Percentiles rank a stretch among this genome's conserved stretches.
Conservation (phyloP, 2,888 invertebrate species). For the Zhuqinia jingwanae region DNA sequence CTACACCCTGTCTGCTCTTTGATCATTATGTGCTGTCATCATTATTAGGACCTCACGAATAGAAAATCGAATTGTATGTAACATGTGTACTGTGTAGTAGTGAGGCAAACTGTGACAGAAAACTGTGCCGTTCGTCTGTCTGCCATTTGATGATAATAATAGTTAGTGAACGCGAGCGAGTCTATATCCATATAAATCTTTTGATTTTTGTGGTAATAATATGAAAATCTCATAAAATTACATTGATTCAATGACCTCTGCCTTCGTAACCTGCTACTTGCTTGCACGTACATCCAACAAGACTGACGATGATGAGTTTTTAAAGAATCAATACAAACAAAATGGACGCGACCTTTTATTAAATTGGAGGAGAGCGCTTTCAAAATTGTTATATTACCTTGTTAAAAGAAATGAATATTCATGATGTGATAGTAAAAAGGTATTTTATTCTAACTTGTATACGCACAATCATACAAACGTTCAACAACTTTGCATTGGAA, state of each 20-base stretch:
- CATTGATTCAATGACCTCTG: slow-evolving; percentile 43
- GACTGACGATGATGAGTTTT: neutral
- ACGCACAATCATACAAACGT: too few species aligned
- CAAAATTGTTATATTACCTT: slow-evolving; percentile 27
- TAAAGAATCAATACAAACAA: slow-evolving; percentile 15
- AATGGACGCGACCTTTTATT: neutral
- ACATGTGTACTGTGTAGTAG: too few species aligned
- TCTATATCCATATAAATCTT: neutral
- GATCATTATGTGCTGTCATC: too few species aligned
- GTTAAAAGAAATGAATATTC: slow-evolving; percentile 34
- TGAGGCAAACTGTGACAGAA: too few species aligned
- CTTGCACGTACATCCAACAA: neutral
- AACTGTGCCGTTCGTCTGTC: neutral
- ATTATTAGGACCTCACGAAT: too few species aligned
- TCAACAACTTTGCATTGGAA: too few species aligned
- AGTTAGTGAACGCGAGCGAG: neutral
- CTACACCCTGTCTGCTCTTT: neutral
- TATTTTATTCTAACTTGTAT: too few species aligned
- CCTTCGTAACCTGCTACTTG: neutral
- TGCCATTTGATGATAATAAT: too few species aligned
- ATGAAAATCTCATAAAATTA: neutral
- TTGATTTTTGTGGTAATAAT: too few species aligned
- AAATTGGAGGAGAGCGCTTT: slow-evolving; percentile 7
- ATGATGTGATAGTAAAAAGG: too few species aligned
- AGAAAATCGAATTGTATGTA: too few species aligned